Conservation (phyloP, 2,797 vertebrate species). For the Corythornis leucogaster region DNA sequence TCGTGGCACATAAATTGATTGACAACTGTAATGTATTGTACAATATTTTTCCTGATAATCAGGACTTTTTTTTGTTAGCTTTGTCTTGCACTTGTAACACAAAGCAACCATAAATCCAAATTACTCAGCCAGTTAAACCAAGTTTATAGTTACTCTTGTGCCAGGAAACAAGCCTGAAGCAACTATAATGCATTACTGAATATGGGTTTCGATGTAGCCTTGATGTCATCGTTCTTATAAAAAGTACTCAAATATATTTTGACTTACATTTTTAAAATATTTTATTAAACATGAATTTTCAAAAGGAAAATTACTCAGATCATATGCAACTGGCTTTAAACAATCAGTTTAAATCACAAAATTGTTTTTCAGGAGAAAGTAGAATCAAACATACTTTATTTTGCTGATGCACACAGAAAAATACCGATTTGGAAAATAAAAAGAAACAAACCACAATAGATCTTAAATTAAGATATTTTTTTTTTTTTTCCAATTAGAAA, state of each 20-base stretch:
- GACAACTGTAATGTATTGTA: background rate
- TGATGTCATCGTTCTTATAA: background rate
- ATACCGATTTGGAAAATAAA: background rate
- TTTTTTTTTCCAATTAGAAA: background rate
- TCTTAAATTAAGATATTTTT: background rate
- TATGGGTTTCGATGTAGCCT: background rate
- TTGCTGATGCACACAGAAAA: background rate
- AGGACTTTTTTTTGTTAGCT: background rate
- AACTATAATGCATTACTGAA: background rate
- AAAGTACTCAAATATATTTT: background rate
- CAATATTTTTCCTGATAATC: background rate
- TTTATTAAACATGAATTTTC: background rate
- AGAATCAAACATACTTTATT: background rate
- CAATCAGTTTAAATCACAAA: background rate
- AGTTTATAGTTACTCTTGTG: background rate
- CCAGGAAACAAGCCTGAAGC: background rate
- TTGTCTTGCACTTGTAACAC: background rate
- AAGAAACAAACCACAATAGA: background rate
- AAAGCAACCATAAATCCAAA: constrained; percentile 45
- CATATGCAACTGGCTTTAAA: background rate
- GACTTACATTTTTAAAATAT: background rate
- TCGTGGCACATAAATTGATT: background rate
- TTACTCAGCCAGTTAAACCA: constrained; percentile 1
- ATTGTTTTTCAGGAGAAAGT: background rate
- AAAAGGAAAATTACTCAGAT: background rate